Percentiles rank a stretch among this genome's conserved stretches.
These are phyloP conservation scores for Glyphotaelius pellucidus DNA, from an alignment of 2,888 invertebrate genomes.

Conservation along the genomic window DNA sequence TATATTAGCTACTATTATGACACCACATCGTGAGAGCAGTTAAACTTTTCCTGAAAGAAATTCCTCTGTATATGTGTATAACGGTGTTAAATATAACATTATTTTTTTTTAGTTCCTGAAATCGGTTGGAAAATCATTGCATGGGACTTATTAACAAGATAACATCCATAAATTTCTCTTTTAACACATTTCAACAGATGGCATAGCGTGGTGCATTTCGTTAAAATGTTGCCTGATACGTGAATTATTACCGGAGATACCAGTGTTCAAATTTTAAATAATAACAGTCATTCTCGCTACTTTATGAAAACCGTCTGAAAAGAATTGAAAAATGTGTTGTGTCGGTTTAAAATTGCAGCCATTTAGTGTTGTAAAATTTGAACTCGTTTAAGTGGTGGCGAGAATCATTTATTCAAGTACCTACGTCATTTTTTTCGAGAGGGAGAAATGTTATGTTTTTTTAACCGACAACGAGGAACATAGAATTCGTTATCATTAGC, in stretches of 20 bases:
- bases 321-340: not conserved
- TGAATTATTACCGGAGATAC: not conserved
- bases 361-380: not conserved
- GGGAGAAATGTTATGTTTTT: not conserved
- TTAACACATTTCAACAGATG: not conserved
- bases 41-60: too few relatives aligned
- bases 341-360: not conserved
- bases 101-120: not conserved
- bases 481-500: not conserved
- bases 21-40: too few relatives aligned
- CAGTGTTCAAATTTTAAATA: not conserved
- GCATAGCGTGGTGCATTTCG: not conserved
- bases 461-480: not conserved
- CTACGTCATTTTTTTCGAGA: not conserved
- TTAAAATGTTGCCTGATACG: not conserved
- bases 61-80: too few relatives aligned
- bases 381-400: not conserved
- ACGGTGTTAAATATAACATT: too few relatives aligned
- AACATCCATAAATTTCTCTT: not conserved
- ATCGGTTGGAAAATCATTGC: too few relatives aligned
- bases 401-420: not conserved
- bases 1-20: too few relatives aligned
- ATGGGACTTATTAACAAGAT: not conserved
- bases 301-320: not conserved
- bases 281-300: not conserved